Percentiles rank a stretch among this genome's conserved stretches.
Conservation (phyloP, 2,797 vertebrate species). For the Notamacropus eugenii region DNA sequence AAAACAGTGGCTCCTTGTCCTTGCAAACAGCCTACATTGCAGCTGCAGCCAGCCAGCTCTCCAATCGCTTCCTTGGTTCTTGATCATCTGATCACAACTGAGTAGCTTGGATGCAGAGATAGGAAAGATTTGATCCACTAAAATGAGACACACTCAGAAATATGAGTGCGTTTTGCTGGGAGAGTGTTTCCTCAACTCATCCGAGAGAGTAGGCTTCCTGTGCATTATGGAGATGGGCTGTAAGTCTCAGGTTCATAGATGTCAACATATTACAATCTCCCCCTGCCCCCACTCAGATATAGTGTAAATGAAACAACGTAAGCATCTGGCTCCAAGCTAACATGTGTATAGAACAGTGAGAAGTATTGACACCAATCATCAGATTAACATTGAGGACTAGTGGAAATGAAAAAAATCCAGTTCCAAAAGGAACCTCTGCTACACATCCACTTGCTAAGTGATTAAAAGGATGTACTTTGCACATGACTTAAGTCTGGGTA, state of each 20-base stretch:
- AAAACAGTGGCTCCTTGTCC: slow-evolving; percentile 94
- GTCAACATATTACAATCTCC: slow-evolving; percentile 75
- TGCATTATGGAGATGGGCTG: slow-evolving; percentile 67
- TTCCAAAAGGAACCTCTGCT: slow-evolving; percentile 36
- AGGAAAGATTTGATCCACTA: slow-evolving; percentile 87
- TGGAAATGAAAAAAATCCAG: slow-evolving; percentile 13
- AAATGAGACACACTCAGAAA: slow-evolving; percentile 80
- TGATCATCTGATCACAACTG: slow-evolving; percentile 94
- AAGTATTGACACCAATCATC: neutral
- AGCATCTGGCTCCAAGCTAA: neutral
- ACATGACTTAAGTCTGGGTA: slow-evolving; percentile 57
- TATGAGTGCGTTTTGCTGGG: slow-evolving; percentile 67
- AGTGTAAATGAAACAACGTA: slow-evolving; percentile 76
- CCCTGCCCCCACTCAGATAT: neutral
- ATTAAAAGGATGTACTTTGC: slow-evolving; percentile 37
- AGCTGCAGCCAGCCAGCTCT: slow-evolving; percentile 93
- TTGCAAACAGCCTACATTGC: slow-evolving; percentile 90
- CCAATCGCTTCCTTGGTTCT: slow-evolving; percentile 91
- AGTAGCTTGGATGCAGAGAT: slow-evolving; percentile 89
- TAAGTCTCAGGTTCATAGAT: slow-evolving; percentile 69
- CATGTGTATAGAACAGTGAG: slow-evolving; percentile 54
- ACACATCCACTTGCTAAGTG: slow-evolving; percentile 9
- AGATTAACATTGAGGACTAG: neutral
- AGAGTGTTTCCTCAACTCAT: slow-evolving; percentile 76
- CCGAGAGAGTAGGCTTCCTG: slow-evolving; percentile 75